A percentile compares a stretch with the other conserved stretches of the same genome.
These are phyloP conservation scores for Neomonachus schauinslandi DNA, from an alignment of 2,113 vertebrate genomes.

Conservation along the genomic window DNA sequence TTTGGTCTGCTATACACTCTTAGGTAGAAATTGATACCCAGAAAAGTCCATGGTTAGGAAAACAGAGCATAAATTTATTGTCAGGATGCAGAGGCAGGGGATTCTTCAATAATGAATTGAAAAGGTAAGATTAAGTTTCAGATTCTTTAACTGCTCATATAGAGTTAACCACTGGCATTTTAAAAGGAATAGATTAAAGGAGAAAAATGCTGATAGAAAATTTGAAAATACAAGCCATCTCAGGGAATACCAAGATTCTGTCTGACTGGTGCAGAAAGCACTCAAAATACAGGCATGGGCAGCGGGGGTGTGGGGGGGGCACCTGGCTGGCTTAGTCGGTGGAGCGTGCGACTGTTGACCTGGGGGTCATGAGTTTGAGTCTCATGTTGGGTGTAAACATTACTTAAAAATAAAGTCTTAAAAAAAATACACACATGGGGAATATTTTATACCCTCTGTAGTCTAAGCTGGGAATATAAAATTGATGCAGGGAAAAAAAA, in stretches of 20 bases:
- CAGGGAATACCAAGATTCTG: not conserved
- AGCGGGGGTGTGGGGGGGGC: not conserved
- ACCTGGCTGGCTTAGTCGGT: not conserved
- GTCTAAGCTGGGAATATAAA: slow-evolving; percentile 25
- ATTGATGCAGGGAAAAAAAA: slow-evolving; percentile 31
- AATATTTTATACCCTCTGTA: not conserved
- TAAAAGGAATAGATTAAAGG: not conserved
- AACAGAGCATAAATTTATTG: slow-evolving; percentile 7
- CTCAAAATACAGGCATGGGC: not conserved
- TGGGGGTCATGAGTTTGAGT: not conserved
- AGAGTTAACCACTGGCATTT: not conserved
- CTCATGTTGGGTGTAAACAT: not conserved
- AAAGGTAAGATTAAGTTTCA: not conserved
- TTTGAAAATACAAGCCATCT: not conserved
- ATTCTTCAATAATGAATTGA: not conserved
- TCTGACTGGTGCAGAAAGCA: not conserved
- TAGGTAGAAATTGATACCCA: not conserved
- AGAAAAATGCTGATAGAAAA: not conserved
- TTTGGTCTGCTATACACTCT: not conserved
- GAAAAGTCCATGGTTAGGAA: slow-evolving; percentile 36
- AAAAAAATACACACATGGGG: not conserved
- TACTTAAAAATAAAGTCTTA: not conserved
- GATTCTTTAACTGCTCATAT: slow-evolving; percentile 18
- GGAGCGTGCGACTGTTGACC: not conserved
- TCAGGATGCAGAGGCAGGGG: not conserved